phyloP scores from a whole-genome alignment of 2,888 invertebrate genomes.

The Euphydryas editha region DNA sequence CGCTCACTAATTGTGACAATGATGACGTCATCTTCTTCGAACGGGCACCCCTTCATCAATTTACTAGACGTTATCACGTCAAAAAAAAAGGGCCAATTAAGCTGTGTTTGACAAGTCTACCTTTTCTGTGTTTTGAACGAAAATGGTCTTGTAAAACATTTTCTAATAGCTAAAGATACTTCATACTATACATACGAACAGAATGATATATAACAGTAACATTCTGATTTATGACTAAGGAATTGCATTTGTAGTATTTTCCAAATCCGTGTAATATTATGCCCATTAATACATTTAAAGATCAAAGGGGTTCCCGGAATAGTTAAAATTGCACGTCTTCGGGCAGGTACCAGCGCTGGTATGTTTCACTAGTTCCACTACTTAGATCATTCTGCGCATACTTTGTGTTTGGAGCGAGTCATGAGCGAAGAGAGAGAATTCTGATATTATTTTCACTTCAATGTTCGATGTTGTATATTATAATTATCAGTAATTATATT shows the following conservation, averaged over 20 bases:
- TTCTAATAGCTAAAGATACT: no score
- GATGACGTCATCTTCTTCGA: no score
- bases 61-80: no score
- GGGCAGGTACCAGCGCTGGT: slow-evolving; percentile 51
- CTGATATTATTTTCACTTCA: background rate
- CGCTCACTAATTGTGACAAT: no score
- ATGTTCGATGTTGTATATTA: background rate
- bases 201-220: background rate
- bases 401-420: slow-evolving; percentile 49
- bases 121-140: no score
- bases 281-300: slow-evolving; percentile 21
- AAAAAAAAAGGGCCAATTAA: no score
- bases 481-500: no score
- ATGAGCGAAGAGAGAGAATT: slow-evolving; percentile 15
- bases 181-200: background rate
- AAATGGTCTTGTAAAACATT: no score
- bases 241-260: background rate
- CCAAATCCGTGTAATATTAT: slow-evolving; percentile 5
- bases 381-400: slow-evolving; percentile 66
- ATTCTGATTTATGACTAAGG: background rate
- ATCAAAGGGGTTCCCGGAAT: slow-evolving; percentile 37
- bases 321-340: slow-evolving; percentile 39
- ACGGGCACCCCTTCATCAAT: no score
- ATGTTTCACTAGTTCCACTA: slow-evolving; percentile 45
- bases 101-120: no score